Conservation (phyloP, 2,888 invertebrate genomes). For the Apamea monoglypha region DNA sequence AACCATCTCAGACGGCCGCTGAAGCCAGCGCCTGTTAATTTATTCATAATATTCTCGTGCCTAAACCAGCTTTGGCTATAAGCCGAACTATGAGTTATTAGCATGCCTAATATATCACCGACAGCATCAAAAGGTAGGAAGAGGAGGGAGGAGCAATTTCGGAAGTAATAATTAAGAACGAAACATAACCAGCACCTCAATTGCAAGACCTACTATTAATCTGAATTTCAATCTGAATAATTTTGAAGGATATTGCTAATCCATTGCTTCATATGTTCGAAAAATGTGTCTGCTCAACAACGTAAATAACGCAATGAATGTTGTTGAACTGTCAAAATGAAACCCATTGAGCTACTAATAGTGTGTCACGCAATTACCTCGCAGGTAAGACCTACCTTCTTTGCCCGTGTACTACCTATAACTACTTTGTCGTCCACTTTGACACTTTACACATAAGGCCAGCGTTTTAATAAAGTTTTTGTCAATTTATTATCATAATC, state of each 20-base stretch:
- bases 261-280: no score
- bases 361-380: no score
- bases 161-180: background rate
- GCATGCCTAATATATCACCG: slow-evolving; percentile 16
- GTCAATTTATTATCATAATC: background rate
- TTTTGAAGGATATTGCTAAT: no score
- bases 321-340: no score
- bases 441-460: background rate
- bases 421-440: no score
- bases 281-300: no score
- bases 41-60: slow-evolving; percentile 63
- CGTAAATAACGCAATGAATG: no score
- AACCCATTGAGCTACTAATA: no score
- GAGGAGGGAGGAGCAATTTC: background rate
- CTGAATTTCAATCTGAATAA: no score
- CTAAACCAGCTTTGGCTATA: slow-evolving; percentile 41
- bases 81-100: slow-evolving; percentile 47
- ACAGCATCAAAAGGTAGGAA: background rate
- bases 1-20: background rate
- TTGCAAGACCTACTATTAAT: no score
- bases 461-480: background rate
- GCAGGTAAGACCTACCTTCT: no score
- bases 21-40: slow-evolving; percentile 48
- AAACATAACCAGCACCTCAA: background rate
- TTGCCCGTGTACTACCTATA: no score